Evolutionary conservation across 2,888 invertebrate species (phyloP).

Genomic region (Tiphia femorata): DNA sequence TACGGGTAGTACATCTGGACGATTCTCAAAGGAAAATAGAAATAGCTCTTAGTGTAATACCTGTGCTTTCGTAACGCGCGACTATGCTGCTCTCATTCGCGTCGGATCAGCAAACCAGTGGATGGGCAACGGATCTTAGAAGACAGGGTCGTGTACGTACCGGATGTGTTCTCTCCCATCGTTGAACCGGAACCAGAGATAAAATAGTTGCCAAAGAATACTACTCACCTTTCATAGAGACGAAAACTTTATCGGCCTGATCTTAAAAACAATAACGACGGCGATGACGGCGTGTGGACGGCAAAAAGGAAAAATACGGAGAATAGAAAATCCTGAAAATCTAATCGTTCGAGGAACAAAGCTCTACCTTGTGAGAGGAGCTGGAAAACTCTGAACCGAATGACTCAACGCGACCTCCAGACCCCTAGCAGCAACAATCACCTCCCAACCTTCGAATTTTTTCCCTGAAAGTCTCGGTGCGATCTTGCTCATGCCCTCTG

Average conservation of each 20-base stretch:
- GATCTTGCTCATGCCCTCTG: constrained; percentile 80
- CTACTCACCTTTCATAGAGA: neutral
- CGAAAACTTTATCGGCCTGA: constrained; percentile 24
- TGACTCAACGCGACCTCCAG: constrained; percentile 75
- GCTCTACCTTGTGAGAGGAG: constrained; percentile 80
- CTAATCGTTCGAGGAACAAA: neutral
- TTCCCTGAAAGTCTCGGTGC: constrained; percentile 72
- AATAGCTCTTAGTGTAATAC: constrained; percentile 31
- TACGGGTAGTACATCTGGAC: constrained; percentile 67
- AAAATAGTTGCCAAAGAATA: too few relatives aligned
- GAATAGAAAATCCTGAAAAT: constrained; percentile 10
- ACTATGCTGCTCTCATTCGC: too few relatives aligned
- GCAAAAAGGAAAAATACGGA: constrained; percentile 7
- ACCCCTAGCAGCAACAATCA: constrained; percentile 66
- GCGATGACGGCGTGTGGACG: constrained; percentile 1
- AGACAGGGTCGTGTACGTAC: too few relatives aligned
- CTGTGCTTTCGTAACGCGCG: constrained; percentile 9
- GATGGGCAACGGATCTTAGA: too few relatives aligned
- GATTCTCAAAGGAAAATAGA: constrained; percentile 64
- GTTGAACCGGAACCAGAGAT: too few relatives aligned
- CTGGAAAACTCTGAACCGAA: constrained; percentile 82
- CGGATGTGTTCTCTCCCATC: too few relatives aligned
- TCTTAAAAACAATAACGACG: constrained; percentile 23
- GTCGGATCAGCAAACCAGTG: too few relatives aligned
- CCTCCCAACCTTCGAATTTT: constrained; percentile 69